These are phyloP conservation scores for Alouatta palliata DNA, from an alignment of 2,113 vertebrate genomes.

Conservation along the genomic window DNA sequence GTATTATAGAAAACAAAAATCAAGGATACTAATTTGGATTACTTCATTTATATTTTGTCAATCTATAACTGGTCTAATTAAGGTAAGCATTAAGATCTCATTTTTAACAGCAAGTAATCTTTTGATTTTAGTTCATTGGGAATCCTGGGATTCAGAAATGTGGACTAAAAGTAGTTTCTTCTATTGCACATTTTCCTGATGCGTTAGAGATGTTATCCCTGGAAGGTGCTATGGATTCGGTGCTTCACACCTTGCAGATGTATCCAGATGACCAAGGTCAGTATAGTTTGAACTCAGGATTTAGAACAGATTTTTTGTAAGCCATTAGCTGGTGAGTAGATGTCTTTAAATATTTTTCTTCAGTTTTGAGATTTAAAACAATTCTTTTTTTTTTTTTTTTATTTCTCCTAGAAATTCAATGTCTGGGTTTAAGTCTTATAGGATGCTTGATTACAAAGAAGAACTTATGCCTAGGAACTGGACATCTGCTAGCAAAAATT, in stretches of 20 bases:
- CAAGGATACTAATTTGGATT: not conserved
- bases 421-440: constrained; percentile 91
- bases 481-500: constrained; percentile 90
- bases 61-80: not conserved
- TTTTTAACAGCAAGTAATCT: not conserved
- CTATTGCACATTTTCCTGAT: constrained; percentile 89
- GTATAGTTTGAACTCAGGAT: not conserved
- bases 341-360: not conserved
- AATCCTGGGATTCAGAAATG: constrained; percentile 89
- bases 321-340: not conserved
- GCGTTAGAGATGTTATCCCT: constrained; percentile 90
- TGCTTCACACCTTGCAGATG: constrained; percentile 94
- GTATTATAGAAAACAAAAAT: not conserved
- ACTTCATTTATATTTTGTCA: not conserved
- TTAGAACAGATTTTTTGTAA: not conserved
- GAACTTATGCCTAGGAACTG: constrained; percentile 88
- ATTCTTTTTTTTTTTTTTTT: not conserved
- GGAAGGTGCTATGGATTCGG: constrained; percentile 92
- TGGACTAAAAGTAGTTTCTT: constrained; percentile 90
- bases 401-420: constrained; percentile 91
- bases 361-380: constrained; percentile 15
- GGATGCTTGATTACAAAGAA: constrained; percentile 89
- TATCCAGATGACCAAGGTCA: constrained; percentile 92
- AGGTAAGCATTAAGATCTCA: not conserved
- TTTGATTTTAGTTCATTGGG: constrained; percentile 90